phyloP scores from a whole-genome alignment of 2,797 vertebrate species.

The Picus viridis region DNA sequence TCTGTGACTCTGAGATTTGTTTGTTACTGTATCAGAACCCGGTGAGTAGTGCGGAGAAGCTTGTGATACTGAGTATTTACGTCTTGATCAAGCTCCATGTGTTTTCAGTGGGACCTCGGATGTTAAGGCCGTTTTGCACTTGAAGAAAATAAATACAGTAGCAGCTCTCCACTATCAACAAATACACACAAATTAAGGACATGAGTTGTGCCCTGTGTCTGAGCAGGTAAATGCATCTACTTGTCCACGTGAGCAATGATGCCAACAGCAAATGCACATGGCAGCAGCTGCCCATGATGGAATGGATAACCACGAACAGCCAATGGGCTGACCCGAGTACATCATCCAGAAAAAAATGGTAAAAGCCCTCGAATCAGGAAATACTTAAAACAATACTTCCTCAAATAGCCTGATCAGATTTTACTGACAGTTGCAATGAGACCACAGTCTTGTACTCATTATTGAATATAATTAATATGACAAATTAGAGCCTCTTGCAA shows the following conservation, averaged over 20 bases:
- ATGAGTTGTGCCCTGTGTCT: neutral
- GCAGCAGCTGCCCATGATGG: neutral
- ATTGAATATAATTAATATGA: conserved; percentile 19
- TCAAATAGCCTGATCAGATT: neutral
- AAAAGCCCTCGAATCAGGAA: neutral
- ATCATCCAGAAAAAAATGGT: neutral
- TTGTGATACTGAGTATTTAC: neutral
- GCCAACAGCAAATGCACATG: neutral
- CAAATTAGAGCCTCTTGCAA: conserved; percentile 15
- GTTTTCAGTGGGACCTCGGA: neutral
- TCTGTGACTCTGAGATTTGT: neutral
- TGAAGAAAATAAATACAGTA: neutral
- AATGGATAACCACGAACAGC: neutral
- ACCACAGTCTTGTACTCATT: neutral
- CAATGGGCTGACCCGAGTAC: accelerated
- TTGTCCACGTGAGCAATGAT: accelerated
- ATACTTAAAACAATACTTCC: neutral
- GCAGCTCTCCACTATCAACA: neutral
- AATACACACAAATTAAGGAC: neutral
- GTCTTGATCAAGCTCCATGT: neutral
- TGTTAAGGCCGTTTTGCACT: neutral
- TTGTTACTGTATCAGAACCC: neutral
- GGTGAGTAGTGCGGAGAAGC: neutral
- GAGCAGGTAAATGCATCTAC: neutral
- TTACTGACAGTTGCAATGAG: neutral